Base-by-base conservation (phyloP, 30 jellyfish, hydroid and myxozoan species). In the Hydractinia symbiolongicarpus region DNA sequence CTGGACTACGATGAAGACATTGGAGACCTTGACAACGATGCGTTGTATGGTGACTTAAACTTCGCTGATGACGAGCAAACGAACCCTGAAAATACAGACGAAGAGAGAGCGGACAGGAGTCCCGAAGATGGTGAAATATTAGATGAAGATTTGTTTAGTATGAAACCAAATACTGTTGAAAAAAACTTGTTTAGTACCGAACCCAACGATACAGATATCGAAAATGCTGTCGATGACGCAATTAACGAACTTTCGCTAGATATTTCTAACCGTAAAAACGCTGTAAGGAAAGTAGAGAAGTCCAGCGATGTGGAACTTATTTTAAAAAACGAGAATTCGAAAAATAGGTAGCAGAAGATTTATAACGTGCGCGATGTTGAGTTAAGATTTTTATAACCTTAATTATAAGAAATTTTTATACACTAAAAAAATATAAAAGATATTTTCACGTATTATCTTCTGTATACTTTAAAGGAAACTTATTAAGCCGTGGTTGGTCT, bases 61-160 rank as follows among this genome's bases (percentile, higher is more conserved):
- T 78, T 78, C 52, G 86, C 78, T 50, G 86, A 78, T 19, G 86
- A 78, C 64, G 86, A 78, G 20, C 86, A 78, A 78, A 30, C 86
- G 0, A 78, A 78, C 51, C 80, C 80, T 30, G 80, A 67, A 21
- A 67, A 30, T 7, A 4, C 80, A 15, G 86, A 57, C 8, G 9
- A 62, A 7, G 44, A 20, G 64, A 21, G 56, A 57, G 61, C 7
- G 11, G 71, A 78, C 21, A 83, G 61, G 4, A 83, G 61, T 14
- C 55, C 54, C 5, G 86, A 78, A 20, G 86, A 78, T 1, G 86
- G 86, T 61, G 86, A 78, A 53, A 44, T 78, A 15, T 40, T 78
- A 51, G 86, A 78, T 44, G 86, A 78, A 8, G 86, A 78, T 54
- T 49, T 78, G 17, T 78, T 78, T 30, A 13, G 52, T 40, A 55